A percentile compares a stretch with the other conserved stretches of the same genome.
phyloP scores from a whole-genome alignment of 2,888 invertebrate species.

The Lysandra bellargus region DNA sequence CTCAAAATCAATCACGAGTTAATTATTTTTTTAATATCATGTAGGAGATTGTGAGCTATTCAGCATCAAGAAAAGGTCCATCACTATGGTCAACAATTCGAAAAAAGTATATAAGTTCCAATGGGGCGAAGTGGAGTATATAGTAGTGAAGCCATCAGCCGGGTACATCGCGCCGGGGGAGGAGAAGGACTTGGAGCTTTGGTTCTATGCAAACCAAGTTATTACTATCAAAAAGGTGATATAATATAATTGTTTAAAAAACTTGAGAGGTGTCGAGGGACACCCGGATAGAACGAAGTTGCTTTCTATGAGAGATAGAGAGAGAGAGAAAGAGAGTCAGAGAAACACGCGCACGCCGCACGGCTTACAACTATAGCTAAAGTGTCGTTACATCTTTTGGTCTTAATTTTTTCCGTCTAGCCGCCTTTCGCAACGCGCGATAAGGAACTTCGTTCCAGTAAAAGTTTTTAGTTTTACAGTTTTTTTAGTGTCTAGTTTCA shows the following conservation, averaged over 20 bases:
- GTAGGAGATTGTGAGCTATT: slow-evolving; percentile 68
- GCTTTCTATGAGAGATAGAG: too few species aligned
- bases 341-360: too few species aligned
- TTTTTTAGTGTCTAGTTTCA: too few species aligned
- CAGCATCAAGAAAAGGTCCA: slow-evolving; percentile 58
- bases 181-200: slow-evolving; percentile 72
- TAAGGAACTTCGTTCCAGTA: too few species aligned
- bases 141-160: slow-evolving; percentile 64
- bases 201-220: slow-evolving; percentile 61
- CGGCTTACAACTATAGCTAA: too few species aligned
- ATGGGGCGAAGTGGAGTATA: slow-evolving; percentile 57
- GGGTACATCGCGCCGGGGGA: slow-evolving; percentile 74
- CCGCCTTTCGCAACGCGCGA: too few species aligned
- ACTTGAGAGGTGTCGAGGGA: too few species aligned
- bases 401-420: too few species aligned
- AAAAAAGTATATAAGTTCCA: slow-evolving; percentile 71
- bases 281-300: too few species aligned
- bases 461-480: not conserved
- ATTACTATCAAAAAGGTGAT: slow-evolving; percentile 56
- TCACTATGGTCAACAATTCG: slow-evolving; percentile 71
- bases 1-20: too few species aligned
- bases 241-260: not conserved
- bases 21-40: slow-evolving; percentile 24
- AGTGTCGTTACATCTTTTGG: too few species aligned
- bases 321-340: too few species aligned